phyloP scores from a whole-genome alignment of 2,888 invertebrate species.

The Opisthograptis luteolata region DNA sequence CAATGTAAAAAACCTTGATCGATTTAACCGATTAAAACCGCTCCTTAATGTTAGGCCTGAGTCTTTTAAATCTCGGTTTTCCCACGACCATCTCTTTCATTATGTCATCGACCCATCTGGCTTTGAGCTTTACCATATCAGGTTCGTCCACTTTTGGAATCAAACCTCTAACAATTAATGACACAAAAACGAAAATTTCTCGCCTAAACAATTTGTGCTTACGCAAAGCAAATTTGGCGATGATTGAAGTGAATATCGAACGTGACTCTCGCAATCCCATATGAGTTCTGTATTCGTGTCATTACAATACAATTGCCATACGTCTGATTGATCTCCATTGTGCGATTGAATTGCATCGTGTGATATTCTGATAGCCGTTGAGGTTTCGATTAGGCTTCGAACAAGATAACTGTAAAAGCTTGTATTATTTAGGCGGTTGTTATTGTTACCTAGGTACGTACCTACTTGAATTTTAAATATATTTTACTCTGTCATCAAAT shows the following conservation, averaged over 20 bases:
- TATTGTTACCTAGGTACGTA: background rate
- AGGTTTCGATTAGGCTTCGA: conserved; percentile 27
- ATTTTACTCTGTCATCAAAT: too few relatives aligned
- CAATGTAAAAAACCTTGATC: conserved; percentile 11
- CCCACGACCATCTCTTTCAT: conserved; percentile 19
- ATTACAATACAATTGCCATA: conserved; percentile 39
- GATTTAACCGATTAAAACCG: conserved; percentile 1
- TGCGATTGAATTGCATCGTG: conserved; percentile 32
- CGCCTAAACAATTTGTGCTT: conserved; percentile 27
- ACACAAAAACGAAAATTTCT: conserved; percentile 15
- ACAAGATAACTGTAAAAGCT: conserved; percentile 27
- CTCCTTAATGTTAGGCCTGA: background rate
- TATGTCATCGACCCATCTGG: conserved; percentile 20
- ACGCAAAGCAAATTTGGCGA: conserved; percentile 26
- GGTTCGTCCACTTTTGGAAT: conserved; percentile 13
- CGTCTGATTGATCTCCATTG: conserved; percentile 36
- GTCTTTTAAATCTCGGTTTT: conserved; percentile 1
- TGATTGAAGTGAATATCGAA: conserved; percentile 26
- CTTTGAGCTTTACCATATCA: conserved; percentile 13
- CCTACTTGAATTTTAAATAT: too few relatives aligned
- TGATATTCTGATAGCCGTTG: conserved; percentile 29
- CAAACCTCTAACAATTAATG: conserved; percentile 7
- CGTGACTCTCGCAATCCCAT: conserved; percentile 38
- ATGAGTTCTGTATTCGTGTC: conserved; percentile 30
- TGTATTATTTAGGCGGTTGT: background rate